These are phyloP conservation scores for Buphagus erythrorhynchus DNA, from an alignment of 2,797 vertebrate genomes.

Conservation along the genomic window DNA sequence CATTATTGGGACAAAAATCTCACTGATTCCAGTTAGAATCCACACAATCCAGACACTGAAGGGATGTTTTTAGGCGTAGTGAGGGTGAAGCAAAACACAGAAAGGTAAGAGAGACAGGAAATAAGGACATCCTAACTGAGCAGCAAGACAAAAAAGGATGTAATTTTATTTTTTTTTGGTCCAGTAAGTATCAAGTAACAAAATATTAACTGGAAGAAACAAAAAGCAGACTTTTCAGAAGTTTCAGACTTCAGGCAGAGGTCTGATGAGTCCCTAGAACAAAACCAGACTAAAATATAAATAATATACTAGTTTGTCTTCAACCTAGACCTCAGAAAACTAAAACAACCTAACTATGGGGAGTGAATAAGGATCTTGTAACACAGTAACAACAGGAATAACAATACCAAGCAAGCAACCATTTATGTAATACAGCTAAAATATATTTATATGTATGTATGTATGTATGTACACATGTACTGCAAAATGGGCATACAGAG, in stretches of 20 bases:
- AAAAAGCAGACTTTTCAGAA: background rate
- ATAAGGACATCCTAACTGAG: background rate
- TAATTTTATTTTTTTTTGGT: background rate
- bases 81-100: background rate
- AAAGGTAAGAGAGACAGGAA: background rate
- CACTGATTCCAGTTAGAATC: background rate
- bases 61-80: background rate
- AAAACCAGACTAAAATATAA: background rate
- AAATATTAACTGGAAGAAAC: background rate
- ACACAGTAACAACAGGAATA: background rate
- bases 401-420: background rate
- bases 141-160: background rate
- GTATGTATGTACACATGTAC: accelerated
- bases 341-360: background rate
- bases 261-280: background rate
- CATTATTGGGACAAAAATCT: background rate
- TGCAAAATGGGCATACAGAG: background rate
- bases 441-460: background rate
- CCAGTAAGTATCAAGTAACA: background rate
- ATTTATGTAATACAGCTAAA: background rate
- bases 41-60: background rate
- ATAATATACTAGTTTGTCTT: background rate
- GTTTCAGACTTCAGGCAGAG: background rate
- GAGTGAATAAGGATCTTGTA: background rate
- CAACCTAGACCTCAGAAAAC: background rate